Percentiles rank a stretch among this genome's conserved stretches.
These are phyloP conservation scores for Achlya flavicornis DNA, from an alignment of 2,888 invertebrate species.

Conservation along the genomic window DNA sequence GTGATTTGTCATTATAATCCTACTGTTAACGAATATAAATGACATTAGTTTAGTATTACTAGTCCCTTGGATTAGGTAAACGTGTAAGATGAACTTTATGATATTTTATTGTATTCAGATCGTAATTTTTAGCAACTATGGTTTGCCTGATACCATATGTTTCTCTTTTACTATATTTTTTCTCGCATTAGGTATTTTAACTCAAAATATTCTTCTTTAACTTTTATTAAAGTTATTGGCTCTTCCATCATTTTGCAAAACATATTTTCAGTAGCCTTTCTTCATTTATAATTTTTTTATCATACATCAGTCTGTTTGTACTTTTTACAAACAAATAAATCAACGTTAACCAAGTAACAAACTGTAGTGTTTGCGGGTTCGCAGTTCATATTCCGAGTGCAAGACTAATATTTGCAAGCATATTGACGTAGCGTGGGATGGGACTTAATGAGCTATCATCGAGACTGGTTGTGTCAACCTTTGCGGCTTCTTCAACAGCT, in stretches of 20 bases:
- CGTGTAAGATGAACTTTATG: not conserved
- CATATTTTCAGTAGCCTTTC: not conserved
- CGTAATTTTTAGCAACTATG: too few relatives aligned
- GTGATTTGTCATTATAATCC: conserved; percentile 46
- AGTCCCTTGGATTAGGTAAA: not conserved
- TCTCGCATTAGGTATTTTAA: too few relatives aligned
- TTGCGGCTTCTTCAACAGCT: conserved; percentile 38
- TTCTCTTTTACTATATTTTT: too few relatives aligned
- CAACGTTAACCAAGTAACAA: conserved; percentile 5
- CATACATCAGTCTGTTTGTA: not conserved
- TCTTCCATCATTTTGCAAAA: too few relatives aligned
- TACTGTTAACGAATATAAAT: conserved; percentile 38
- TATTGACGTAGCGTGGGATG: conserved; percentile 34
- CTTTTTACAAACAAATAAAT: not conserved
- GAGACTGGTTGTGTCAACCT: conserved; percentile 29
- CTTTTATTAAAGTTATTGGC: too few relatives aligned
- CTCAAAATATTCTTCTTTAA: too few relatives aligned
- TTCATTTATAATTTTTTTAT: not conserved
- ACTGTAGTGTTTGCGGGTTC: conserved; percentile 31
- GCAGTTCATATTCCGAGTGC: conserved; percentile 43
- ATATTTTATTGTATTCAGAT: not conserved
- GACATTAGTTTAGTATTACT: conserved; percentile 20
- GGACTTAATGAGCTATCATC: conserved; percentile 56
- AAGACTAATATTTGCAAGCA: conserved; percentile 53
- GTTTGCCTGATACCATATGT: too few relatives aligned